Base-by-base conservation (phyloP, 1,140 invertebrate species). In the Neelides sp. region DNA sequence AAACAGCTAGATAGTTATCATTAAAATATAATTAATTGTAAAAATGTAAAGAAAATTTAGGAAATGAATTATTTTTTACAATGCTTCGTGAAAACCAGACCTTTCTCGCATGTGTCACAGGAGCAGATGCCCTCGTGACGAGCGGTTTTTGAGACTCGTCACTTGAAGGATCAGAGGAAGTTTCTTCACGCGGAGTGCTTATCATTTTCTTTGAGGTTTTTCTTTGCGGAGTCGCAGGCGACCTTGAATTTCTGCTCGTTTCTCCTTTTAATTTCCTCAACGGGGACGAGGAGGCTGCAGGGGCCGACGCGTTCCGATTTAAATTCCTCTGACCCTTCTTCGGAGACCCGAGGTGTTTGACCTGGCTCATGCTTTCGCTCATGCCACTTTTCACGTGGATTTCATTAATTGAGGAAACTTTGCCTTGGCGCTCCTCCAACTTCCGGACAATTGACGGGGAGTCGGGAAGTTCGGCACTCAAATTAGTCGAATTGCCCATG, bases 81-180 rank as follows among this genome's bases (percentile, higher is more conserved):
- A n/a, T n/a, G n/a, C n/a, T n/a, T n/a, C n/a, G n/a, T n/a, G n/a
- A n/a, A n/a, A n/a, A n/a, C 30, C 34, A 13, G 24, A 47, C 45
- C 45, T 34, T 34, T 47, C 34, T 34, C 3, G 30, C 19, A 28
- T 47, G 45, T 47, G 4, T 7, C 20, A 35, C 30, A 22, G 8
- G 28, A 3, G 5, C 30, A 20, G 22, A 47, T 7, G 45, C 30
- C 17, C 36, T 47, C 45, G 28, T 48, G 4, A 57, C 49, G 10
- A 59, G 34, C n/a, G 54, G 55, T 23, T 50, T 60, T 47, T 57
- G 54, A 30, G 51, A 54, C 32, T 60, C 58, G 34, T 60, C 58
- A 45, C 58, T 60, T 8, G 52, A 55, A n/a, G 52, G 44, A n/a
- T 60, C 55, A 30, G 40, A 54, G 0, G 57, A 55, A 23, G 24